Evolutionary conservation across 2,888 invertebrate species (phyloP).

Genomic region (Amphiduros pacificus): DNA sequence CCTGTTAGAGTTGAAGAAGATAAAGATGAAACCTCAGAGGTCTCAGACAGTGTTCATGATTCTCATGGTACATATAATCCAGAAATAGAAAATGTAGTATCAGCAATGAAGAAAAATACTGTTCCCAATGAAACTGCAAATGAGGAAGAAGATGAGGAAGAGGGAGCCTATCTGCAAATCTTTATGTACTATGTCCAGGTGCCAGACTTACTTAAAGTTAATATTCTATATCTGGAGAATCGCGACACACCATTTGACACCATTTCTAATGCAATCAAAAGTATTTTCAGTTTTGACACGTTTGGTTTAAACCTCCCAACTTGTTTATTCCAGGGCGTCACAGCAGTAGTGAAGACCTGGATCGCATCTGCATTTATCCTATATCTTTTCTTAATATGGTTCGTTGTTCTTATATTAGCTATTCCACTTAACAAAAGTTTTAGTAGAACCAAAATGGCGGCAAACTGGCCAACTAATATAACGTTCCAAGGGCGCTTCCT

Average conservation of each 20-base stretch:
- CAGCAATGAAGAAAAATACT: too few species aligned
- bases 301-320: constrained; percentile 1
- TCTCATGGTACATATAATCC: too few species aligned
- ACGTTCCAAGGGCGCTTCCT: constrained; percentile 5
- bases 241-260: neutral
- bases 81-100: too few species aligned
- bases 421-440: too few species aligned
- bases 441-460: too few species aligned
- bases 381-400: constrained; percentile 6
- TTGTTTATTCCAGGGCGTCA: constrained; percentile 5
- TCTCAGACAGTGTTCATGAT: too few species aligned
- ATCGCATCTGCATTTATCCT: constrained; percentile 4
- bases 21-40: too few species aligned
- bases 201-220: neutral
- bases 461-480: neutral
- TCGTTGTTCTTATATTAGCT: too few species aligned
- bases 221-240: constrained; percentile 4
- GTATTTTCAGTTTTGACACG: constrained; percentile 6
- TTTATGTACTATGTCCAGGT: constrained; percentile 13
- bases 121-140: neutral
- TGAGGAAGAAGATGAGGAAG: neutral
- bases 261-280: neutral
- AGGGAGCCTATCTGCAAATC: constrained; percentile 8
- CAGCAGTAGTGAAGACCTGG: constrained; percentile 6
- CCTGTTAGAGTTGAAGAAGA: too few species aligned